Conservation (phyloP, 2,797 vertebrate genomes). For the Telmatherina bonti region DNA sequence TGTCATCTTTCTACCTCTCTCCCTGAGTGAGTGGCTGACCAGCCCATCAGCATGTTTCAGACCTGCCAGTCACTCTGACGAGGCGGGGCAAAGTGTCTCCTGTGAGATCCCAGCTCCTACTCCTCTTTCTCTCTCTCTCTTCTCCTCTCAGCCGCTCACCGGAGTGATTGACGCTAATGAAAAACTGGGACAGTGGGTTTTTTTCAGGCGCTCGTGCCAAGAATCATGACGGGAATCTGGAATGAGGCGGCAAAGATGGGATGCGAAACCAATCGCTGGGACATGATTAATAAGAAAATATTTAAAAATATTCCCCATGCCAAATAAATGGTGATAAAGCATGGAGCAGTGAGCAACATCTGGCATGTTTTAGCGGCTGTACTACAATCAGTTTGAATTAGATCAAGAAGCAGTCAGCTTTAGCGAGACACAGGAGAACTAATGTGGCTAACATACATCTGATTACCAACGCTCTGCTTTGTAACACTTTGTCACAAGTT, state of each 20-base stretch:
- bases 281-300: conserved; percentile 80
- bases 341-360: conserved; percentile 72
- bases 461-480: conserved; percentile 64
- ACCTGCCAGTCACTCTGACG: conserved; percentile 81
- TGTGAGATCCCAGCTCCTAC: conserved; percentile 66
- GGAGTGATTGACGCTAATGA: conserved; percentile 86
- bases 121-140: conserved; percentile 34
- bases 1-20: conserved; percentile 64
- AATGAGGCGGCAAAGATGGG: conserved; percentile 69
- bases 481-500: conserved; percentile 72
- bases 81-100: conserved; percentile 83
- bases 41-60: conserved; percentile 65
- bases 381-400: conserved; percentile 79
- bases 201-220: conserved; percentile 62
- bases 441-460: conserved; percentile 74
- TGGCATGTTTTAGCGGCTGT: conserved; percentile 73
- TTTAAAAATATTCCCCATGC: conserved; percentile 74
- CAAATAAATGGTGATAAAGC: conserved; percentile 78
- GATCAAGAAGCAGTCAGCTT: conserved; percentile 71
- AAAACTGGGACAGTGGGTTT: conserved; percentile 77
- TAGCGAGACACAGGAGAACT: conserved; percentile 71
- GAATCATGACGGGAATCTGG: conserved; percentile 71
- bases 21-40: conserved; percentile 73
- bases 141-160: conserved; percentile 53
- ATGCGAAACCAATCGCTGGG: conserved; percentile 74